Evolutionary conservation across 1,140 invertebrate genomes (phyloP).

Genomic region (Solen grandis): DNA sequence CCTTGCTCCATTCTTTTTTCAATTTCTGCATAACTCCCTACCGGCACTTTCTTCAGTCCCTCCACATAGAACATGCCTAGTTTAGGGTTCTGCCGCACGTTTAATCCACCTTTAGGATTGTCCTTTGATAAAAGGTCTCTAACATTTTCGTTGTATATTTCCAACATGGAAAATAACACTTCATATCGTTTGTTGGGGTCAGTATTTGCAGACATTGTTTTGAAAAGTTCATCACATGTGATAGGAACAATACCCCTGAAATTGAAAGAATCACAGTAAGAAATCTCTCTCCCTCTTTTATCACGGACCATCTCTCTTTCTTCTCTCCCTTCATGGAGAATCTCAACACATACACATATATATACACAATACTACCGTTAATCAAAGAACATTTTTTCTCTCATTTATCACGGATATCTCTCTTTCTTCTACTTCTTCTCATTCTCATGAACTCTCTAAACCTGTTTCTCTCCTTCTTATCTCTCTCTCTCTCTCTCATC

Average conservation of each 20-base stretch:
- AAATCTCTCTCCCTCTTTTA: no score
- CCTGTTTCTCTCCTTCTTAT: no score
- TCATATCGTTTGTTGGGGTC: conserved; percentile 78
- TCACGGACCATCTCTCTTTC: no score
- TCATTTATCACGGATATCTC: no score
- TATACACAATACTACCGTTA: no score
- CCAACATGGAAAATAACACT: conserved; percentile 81
- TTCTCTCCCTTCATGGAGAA: no score
- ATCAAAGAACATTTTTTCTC: no score
- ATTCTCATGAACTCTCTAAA: no score
- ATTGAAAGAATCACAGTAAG: no score
- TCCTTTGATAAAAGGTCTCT: conserved; percentile 80
- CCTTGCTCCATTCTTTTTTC: conserved; percentile 81
- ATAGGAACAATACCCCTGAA: conserved; percentile 81
- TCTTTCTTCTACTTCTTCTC: no score
- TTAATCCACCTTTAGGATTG: conserved; percentile 80
- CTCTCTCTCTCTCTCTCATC: no score
- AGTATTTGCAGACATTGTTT: conserved; percentile 75
- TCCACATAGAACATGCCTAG: conserved; percentile 81
- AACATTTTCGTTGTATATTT: conserved; percentile 82
- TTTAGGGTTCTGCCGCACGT: conserved; percentile 80
- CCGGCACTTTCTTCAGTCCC: conserved; percentile 79
- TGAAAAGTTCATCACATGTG: conserved; percentile 80
- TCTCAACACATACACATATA: no score
- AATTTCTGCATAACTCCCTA: conserved; percentile 81